Evolutionary conservation across 2,888 invertebrate species (phyloP).

Genomic region (Nemapogon koenigi): DNA sequence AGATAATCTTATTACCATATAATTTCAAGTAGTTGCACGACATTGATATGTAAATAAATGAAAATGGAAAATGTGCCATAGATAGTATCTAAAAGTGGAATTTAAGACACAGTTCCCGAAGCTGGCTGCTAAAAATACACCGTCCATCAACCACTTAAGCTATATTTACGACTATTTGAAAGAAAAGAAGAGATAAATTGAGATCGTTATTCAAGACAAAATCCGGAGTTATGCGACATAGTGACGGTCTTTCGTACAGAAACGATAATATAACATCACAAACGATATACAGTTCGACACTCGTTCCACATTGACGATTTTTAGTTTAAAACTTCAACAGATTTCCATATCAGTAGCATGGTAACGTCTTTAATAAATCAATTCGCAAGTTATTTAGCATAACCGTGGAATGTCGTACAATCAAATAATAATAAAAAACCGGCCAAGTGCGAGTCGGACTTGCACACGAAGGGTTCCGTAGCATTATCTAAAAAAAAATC

Average conservation of each 20-base stretch:
- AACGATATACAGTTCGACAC: no score
- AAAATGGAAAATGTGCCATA: no score
- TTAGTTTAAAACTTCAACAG: slow-evolving; percentile 3
- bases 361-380: slow-evolving; percentile 1
- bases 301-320: slow-evolving; percentile 11
- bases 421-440: not conserved
- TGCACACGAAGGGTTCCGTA: no score
- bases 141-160: slow-evolving; percentile 10
- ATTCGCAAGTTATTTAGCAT: slow-evolving; percentile 3
- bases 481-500: no score
- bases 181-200: slow-evolving; percentile 7
- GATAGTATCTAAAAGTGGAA: no score
- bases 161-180: slow-evolving; percentile 10
- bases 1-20: no score
- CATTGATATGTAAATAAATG: no score
- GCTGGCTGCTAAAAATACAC: slow-evolving; percentile 6
- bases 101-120: slow-evolving; percentile 3
- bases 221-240: no score
- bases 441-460: no score
- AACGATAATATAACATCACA: no score
- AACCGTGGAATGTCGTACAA: not conserved
- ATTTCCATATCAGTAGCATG: not conserved
- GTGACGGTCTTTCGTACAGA: no score
- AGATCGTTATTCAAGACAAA: slow-evolving; percentile 4
- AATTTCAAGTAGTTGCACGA: no score